Percentiles rank a stretch among this genome's conserved stretches.
Conservation (phyloP, 2,113 vertebrate species). For the Heteronetta atricapilla region DNA sequence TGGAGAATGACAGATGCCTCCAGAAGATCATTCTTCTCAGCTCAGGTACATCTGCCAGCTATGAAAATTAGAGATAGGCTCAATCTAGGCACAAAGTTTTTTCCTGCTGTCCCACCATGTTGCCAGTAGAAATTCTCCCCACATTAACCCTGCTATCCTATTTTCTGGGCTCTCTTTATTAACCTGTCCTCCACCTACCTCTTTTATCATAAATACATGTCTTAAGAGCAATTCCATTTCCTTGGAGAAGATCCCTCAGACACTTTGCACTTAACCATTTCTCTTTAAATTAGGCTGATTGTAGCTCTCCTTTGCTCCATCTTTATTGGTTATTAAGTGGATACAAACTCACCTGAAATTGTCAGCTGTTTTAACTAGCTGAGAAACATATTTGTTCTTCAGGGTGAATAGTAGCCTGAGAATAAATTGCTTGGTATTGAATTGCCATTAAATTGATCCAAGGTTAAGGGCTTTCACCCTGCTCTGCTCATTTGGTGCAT, state of each 20-base stretch:
- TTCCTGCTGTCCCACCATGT: background rate
- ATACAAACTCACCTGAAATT: background rate
- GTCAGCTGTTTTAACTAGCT: background rate
- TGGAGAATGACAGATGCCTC: background rate
- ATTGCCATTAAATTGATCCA: background rate
- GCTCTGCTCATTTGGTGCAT: accelerated
- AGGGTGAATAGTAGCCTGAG: background rate
- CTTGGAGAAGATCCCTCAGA: background rate
- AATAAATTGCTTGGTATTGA: background rate
- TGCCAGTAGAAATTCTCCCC: background rate
- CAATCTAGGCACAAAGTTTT: background rate
- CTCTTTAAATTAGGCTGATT: background rate
- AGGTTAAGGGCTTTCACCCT: no score
- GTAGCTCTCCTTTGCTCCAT: background rate
- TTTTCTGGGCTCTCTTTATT: background rate
- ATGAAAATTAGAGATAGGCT: background rate
- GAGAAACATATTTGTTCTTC: background rate
- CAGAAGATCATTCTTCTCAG: background rate
- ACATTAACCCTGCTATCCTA: background rate
- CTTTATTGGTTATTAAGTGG: background rate
- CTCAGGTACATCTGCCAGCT: background rate
- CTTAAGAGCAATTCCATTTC: background rate
- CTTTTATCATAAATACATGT: background rate
- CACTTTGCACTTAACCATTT: background rate
- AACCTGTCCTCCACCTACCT: background rate